These are phyloP conservation scores for Drosophila kurseongensis DNA, from an alignment of 1,140 invertebrate genomes.

Conservation along the genomic window DNA sequence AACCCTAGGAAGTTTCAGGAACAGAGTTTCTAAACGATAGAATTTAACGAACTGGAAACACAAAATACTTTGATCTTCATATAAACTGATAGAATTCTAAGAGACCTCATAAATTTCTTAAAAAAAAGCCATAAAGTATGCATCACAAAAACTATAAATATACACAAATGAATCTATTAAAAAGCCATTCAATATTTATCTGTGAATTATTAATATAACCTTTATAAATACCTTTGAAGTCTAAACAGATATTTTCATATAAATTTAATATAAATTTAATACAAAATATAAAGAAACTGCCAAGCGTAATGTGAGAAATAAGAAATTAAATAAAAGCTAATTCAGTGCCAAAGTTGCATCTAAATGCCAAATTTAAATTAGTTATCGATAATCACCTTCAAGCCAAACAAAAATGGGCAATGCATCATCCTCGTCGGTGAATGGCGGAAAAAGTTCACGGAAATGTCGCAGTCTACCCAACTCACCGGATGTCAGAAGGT, in stretches of 20 bases:
- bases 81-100: background rate
- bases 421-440: conserved; percentile 76
- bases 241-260: background rate
- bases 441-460: conserved; percentile 79
- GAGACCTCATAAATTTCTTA: background rate
- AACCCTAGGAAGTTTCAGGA: background rate
- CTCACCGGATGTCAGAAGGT: conserved; percentile 88
- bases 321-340: conserved; percentile 14
- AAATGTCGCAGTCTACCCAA: conserved; percentile 88
- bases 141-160: background rate
- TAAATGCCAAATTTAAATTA: conserved; percentile 72
- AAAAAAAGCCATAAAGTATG: conserved; percentile 17
- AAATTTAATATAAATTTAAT: background rate
- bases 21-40: background rate
- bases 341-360: conserved; percentile 64
- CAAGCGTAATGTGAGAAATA: conserved; percentile 24
- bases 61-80: background rate
- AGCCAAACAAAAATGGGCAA: conserved; percentile 86
- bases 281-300: background rate
- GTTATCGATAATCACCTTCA: conserved; percentile 28
- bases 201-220: background rate
- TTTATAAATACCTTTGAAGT: background rate
- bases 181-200: conserved; percentile 3
- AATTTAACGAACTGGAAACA: background rate
- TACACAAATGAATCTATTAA: background rate